Conservation (phyloP, 2,113 vertebrate genomes). For the Corythaixoides concolor region DNA sequence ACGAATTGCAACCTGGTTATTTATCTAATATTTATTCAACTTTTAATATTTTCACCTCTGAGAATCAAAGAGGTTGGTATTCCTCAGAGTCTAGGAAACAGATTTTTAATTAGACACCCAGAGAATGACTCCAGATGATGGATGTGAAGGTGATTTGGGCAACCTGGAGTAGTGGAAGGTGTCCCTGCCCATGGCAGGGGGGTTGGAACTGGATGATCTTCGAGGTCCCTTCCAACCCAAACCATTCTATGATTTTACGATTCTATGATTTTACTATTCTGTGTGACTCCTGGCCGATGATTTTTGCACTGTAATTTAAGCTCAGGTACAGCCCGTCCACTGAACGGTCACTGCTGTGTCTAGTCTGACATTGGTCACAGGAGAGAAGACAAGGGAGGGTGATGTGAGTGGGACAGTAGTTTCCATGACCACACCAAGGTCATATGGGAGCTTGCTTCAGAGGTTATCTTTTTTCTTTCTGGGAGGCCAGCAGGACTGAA, state of each 20-base stretch:
- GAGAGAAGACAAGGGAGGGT: not conserved
- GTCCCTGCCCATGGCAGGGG: too few species aligned
- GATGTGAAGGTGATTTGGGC: not conserved
- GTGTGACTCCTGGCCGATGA: not conserved
- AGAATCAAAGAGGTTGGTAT: not conserved
- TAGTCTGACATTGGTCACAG: not conserved
- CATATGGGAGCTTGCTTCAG: not conserved
- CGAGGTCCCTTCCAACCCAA: too few species aligned
- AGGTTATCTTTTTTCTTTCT: not conserved
- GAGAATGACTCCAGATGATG: not conserved
- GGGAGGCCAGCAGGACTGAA: not conserved
- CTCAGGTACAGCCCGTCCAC: not conserved
- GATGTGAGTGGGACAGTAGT: not conserved
- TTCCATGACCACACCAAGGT: not conserved
- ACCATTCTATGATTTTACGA: too few species aligned
- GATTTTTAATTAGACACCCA: conserved; percentile 19
- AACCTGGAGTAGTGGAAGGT: too few species aligned
- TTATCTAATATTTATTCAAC: conserved; percentile 3
- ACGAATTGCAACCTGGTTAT: not conserved
- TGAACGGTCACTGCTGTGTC: not conserved
- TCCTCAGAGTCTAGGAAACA: conserved; percentile 1
- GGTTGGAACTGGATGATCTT: too few species aligned
- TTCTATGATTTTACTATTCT: not conserved
- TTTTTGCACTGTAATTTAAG: not conserved
- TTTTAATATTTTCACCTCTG: not conserved